Evolutionary conservation across 2,797 vertebrate genomes (phyloP).

Genomic region (Meriones psammophilus): DNA sequence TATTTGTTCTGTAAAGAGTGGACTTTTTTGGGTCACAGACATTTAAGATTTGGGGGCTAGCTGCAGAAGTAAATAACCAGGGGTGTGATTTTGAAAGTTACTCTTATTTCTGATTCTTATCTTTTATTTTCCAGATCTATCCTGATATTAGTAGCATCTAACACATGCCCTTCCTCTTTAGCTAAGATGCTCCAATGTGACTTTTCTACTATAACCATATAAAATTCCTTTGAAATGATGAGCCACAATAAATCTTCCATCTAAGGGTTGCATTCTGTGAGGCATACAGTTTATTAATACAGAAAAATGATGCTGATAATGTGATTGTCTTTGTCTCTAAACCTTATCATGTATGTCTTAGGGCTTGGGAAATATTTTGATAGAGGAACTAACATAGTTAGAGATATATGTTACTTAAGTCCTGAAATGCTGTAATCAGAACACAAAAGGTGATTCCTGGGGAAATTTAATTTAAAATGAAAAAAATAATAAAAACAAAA

Average conservation of each 20-base stretch:
- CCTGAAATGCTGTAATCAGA: no score
- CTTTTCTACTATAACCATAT: no score
- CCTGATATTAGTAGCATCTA: not conserved
- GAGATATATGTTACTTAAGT: no score
- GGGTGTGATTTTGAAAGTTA: not conserved
- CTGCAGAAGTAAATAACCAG: not conserved
- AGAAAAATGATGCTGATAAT: not conserved
- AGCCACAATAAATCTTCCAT: not conserved
- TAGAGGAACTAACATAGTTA: no score
- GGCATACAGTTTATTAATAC: not conserved
- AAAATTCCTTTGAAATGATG: not conserved
- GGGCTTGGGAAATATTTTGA: no score
- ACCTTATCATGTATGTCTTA: no score
- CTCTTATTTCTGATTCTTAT: not conserved
- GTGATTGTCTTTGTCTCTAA: no score
- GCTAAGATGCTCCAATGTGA: not conserved
- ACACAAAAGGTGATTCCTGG: no score
- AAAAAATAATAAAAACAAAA: no score
- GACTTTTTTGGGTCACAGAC: not conserved
- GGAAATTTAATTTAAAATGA: no score
- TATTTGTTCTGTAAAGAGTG: not conserved
- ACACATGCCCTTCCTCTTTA: not conserved
- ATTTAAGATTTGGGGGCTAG: not conserved
- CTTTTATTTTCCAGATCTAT: not conserved
- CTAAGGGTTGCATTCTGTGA: not conserved